These are phyloP conservation scores for Ceyx melanurus DNA, from an alignment of 2,113 vertebrate species.

Conservation along the genomic window DNA sequence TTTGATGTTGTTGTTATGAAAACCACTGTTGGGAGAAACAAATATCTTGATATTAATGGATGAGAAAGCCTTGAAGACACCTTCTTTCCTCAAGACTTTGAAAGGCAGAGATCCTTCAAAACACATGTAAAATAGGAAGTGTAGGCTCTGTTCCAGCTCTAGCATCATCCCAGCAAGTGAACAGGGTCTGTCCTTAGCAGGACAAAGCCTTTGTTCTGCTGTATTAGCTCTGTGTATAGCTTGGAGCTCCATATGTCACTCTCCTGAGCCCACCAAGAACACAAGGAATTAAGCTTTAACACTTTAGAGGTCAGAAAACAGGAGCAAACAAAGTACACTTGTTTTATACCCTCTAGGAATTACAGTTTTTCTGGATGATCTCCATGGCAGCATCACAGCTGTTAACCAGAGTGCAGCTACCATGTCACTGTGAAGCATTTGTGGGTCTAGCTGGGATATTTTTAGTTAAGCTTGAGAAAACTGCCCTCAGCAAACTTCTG, in stretches of 20 bases:
- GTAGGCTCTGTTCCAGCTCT: background rate
- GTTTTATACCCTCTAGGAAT: background rate
- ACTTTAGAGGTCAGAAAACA: background rate
- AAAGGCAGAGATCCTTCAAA: background rate
- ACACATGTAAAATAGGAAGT: background rate
- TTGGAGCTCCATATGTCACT: background rate
- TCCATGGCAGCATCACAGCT: background rate
- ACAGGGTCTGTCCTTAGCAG: background rate
- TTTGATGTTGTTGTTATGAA: conserved; percentile 97
- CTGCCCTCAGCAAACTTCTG: background rate
- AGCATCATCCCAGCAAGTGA: background rate
- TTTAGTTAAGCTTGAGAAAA: background rate
- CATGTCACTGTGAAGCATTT: background rate
- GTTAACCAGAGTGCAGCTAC: background rate
- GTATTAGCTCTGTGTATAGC: background rate
- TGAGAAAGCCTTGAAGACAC: background rate
- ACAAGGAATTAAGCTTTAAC: background rate
- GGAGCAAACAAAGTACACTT: background rate
- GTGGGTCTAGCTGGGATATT: background rate
- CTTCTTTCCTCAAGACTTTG: background rate
- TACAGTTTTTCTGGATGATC: background rate
- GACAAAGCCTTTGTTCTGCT: background rate
- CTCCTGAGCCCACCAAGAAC: background rate
- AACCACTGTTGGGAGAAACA: conserved; percentile 81
- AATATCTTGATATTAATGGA: background rate